phyloP scores from a whole-genome alignment of 2,797 vertebrate species.

The Vireo griseus region DNA sequence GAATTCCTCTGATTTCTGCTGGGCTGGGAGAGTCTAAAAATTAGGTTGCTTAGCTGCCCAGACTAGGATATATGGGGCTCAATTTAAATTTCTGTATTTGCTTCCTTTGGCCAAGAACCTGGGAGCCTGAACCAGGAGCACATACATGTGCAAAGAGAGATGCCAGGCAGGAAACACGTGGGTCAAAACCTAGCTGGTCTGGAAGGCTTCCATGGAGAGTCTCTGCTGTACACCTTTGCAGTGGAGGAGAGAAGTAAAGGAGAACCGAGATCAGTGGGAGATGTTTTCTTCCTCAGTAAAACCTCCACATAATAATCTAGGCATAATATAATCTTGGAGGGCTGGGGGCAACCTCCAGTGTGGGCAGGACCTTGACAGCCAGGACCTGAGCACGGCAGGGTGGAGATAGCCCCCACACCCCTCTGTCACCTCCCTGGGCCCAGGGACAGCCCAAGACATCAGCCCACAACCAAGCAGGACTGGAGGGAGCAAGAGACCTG shows the following conservation, averaged over 20 bases:
- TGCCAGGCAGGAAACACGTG: neutral
- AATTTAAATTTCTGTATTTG: neutral
- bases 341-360: neutral
- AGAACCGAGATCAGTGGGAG: accelerated
- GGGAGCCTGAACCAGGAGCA: neutral
- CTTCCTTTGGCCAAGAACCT: neutral
- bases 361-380: neutral
- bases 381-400: neutral
- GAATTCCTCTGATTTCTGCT: neutral
- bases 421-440: too few species aligned
- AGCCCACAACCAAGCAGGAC: neutral
- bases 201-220: neutral
- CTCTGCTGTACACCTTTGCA: neutral
- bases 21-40: neutral
- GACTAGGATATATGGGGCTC: neutral
- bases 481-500: accelerated
- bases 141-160: neutral
- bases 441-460: neutral
- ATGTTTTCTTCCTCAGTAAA: neutral
- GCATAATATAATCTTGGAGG: neutral
- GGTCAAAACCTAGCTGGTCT: neutral
- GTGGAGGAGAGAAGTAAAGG: neutral
- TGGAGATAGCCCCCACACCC: neutral
- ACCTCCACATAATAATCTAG: neutral
- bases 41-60: neutral